Base-by-base conservation (phyloP, 1,140 invertebrate species). In the Drosophila truncata region DNA sequence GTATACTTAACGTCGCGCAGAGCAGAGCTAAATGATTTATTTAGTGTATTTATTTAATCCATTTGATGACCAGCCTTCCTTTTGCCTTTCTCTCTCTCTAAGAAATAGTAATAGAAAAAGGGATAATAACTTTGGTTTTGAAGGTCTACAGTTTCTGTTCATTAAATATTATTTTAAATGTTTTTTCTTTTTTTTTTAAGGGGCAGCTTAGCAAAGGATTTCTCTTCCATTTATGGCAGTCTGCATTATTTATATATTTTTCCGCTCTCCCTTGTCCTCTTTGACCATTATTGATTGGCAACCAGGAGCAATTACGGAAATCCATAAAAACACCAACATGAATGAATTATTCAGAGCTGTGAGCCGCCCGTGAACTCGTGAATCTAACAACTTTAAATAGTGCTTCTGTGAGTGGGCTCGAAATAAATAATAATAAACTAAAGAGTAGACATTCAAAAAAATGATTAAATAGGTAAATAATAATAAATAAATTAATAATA, bases 41-140 rank as follows among this genome's bases (percentile, higher is more conserved):
- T 84, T 75, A 78, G 54, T 84, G 62, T 74, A 81, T 81, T 72
- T 84, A 88, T 87, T 84, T 90, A 72, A 88, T 80, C 78, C 84
- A 78, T 88, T 87, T 80, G 66, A 78, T 61, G 73, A 49, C 49
- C 46, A 10, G 44, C 11, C 16, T 2, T 10, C 11, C 11, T 4
- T 11, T 4, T 11, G 1, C 42, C 4, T 7, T 8, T n/a, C 9
- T 10, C 23, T n/a, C 11, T 14, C 18, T 14, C 13, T 16, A 25
- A n/a, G 47, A 16, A 54, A 35, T 54, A 23, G 50, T 23, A 52
- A 10, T 35, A 11, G 8, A 18, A 33, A 18, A 9, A 1, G 16
- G 0, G 33, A 25, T 13, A 13, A 5, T 13, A 50, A 29, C 18
- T 9, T 11, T 0, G 18, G 5, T 18, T 41, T 9, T 39, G n/a